These are phyloP conservation scores for Oscheius sp. DNA, from an alignment of 2,888 invertebrate genomes.

Conservation along the genomic window DNA sequence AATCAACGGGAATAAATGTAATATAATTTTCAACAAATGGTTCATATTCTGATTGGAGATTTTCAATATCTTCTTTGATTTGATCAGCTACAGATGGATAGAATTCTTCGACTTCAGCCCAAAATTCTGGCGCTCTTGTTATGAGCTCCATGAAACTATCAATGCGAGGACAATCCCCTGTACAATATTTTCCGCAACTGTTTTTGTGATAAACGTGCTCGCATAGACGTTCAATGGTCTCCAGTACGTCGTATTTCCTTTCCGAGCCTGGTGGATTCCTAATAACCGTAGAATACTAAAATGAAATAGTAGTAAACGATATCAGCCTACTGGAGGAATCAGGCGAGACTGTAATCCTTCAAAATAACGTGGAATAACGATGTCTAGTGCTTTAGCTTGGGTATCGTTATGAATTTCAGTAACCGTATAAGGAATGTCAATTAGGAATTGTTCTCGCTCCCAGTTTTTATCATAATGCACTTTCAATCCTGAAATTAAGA, in stretches of 20 bases:
- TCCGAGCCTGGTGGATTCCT: neutral
- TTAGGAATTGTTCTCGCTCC: conserved; percentile 50
- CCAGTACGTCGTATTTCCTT: neutral
- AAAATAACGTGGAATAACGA: no score
- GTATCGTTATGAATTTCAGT: conserved; percentile 61
- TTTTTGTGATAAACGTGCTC: neutral
- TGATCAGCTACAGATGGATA: no score
- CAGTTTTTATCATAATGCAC: conserved; percentile 53
- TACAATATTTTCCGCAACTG: neutral
- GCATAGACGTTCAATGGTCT: neutral
- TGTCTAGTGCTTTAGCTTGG: no score
- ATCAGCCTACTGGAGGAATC: neutral
- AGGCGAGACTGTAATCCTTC: no score
- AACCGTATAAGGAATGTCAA: conserved; percentile 58
- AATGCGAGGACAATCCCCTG: neutral
- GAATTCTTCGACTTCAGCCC: no score
- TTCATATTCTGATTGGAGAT: no score
- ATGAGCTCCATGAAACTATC: neutral
- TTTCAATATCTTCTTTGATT: no score
- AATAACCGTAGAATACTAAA: neutral
- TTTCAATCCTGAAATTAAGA: conserved; percentile 59
- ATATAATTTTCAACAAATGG: neutral
- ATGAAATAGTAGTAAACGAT: neutral
- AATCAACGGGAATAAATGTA: neutral
- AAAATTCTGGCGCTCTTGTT: no score